Base-by-base conservation (phyloP, 2,797 vertebrate genomes). In the Champsocephalus esox region DNA sequence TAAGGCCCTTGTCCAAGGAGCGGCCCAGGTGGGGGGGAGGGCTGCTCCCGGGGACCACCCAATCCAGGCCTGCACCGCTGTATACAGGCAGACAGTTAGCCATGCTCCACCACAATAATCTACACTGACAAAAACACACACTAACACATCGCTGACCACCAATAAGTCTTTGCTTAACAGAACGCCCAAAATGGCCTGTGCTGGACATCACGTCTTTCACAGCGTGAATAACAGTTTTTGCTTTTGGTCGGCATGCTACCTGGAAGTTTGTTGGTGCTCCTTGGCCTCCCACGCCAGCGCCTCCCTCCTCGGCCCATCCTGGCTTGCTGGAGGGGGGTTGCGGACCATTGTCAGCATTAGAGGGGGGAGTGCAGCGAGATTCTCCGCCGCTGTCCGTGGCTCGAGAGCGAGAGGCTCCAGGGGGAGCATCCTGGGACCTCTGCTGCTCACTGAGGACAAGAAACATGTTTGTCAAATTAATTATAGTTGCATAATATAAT, bases 241-340 rank as follows among this genome's bases (percentile, higher is more conserved):
- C 38, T 62, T 19, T 19, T 49, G 14, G 65, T 60, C 48, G 69
- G 49, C 46, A 38, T 79, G 58, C 82, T 93, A 98, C 97, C 94
- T 97, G 96, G 86, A 95, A 95, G 69, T 84, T 94, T 85, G 89
- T 83, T 78, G 91, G 87, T 78, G 79, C 92, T 84, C 95, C 93
- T 85, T 96, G 90, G 80, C 91, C 79, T 58, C 87, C 49, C 96
- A 75, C 85, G 91, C 93, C 79, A 83, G 93, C 81, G 85, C 92
- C 81, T 90, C 95, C 87, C 88, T 95, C 96, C 93, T 98, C 97
- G 87, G 93, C 89, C 95, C 96, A 95, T 84, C 94, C 96, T 70
- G 94, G 94, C 95, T 97, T 98, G 82, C 94, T 91, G 87, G 94
- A 94, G 84, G 95, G 92, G 28, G 90, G 91, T 66, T 90, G 89